These are phyloP conservation scores for Peucedramus taeniatus DNA, from an alignment of 2,113 vertebrate genomes.

Conservation along the genomic window DNA sequence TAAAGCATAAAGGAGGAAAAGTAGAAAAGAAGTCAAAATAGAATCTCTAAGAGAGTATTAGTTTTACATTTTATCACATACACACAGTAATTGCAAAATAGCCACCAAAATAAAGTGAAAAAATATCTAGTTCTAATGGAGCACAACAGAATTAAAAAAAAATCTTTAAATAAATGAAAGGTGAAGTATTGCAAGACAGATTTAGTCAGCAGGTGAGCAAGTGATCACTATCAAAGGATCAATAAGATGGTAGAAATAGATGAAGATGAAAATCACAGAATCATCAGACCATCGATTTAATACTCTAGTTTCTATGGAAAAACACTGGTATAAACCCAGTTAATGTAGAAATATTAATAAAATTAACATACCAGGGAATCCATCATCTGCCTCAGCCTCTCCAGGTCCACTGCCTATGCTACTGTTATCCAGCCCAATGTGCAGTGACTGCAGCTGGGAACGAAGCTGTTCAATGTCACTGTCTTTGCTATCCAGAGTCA, in stretches of 20 bases:
- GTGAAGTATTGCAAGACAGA: background rate
- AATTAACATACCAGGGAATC: slow-evolving; percentile 80
- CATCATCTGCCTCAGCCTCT: slow-evolving; percentile 89
- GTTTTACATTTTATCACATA: slow-evolving; percentile 9
- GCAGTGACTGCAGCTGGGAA: slow-evolving; percentile 86
- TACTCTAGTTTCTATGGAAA: background rate
- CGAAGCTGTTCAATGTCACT: slow-evolving; percentile 99
- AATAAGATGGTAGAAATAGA: background rate
- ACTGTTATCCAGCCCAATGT: slow-evolving; percentile 88
- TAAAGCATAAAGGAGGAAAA: slow-evolving; percentile 56
- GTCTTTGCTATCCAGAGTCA: slow-evolving; percentile 98
- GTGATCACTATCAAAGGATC: background rate
- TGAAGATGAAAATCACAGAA: background rate
- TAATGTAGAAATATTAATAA: background rate
- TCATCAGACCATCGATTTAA: background rate
- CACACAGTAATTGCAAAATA: background rate
- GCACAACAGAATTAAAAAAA: background rate
- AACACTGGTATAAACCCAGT: background rate
- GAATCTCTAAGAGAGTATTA: slow-evolving; percentile 29
- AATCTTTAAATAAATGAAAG: background rate
- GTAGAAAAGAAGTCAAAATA: slow-evolving; percentile 56
- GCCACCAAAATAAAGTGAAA: background rate
- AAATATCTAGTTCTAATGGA: background rate
- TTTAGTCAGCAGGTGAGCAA: background rate
- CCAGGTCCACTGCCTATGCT: slow-evolving; percentile 90